A percentile compares a stretch with the other conserved stretches of the same genome.
phyloP scores from a whole-genome alignment of 2,888 invertebrate species.

The Suillia variegata region DNA sequence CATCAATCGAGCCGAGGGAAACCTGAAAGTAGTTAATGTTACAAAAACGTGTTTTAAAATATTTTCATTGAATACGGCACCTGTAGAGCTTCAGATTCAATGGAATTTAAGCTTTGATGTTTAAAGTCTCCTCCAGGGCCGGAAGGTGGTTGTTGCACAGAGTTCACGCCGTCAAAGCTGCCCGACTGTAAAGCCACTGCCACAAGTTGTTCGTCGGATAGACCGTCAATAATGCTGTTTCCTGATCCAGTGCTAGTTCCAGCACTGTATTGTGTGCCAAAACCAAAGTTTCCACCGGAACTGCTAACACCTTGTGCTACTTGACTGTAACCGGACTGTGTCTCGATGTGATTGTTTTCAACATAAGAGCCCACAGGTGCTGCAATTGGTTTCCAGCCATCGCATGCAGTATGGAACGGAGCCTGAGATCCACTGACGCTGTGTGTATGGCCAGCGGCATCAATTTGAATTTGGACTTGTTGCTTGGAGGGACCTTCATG shows the following conservation, averaged over 20 bases:
- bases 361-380: conserved; percentile 64
- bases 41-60: background rate
- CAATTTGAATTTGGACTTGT: conserved; percentile 61
- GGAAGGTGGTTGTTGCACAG: conserved; percentile 24
- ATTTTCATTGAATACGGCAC: conserved; percentile 28
- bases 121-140: conserved; percentile 39
- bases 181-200: conserved; percentile 55
- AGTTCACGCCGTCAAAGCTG: conserved; percentile 23
- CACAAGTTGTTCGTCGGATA: conserved; percentile 56
- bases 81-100: conserved; percentile 45
- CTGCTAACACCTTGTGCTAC: conserved; percentile 37
- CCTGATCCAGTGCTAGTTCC: conserved; percentile 15
- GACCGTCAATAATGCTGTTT: conserved; percentile 40
- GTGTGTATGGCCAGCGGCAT: conserved; percentile 50
- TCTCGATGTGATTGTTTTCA: conserved; percentile 53
- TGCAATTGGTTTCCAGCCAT: conserved; percentile 86
- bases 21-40: conserved; percentile 27
- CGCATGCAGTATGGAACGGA: conserved; percentile 65
- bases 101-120: conserved; percentile 38
- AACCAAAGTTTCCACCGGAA: conserved; percentile 10
- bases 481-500: conserved; percentile 65
- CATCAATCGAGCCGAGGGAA: conserved; percentile 56
- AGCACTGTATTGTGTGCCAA: conserved; percentile 34
- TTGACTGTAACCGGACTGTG: conserved; percentile 53
- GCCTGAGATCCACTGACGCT: conserved; percentile 51